phyloP scores from a whole-genome alignment of 2,113 vertebrate genomes.

The Camelus bactrianus region DNA sequence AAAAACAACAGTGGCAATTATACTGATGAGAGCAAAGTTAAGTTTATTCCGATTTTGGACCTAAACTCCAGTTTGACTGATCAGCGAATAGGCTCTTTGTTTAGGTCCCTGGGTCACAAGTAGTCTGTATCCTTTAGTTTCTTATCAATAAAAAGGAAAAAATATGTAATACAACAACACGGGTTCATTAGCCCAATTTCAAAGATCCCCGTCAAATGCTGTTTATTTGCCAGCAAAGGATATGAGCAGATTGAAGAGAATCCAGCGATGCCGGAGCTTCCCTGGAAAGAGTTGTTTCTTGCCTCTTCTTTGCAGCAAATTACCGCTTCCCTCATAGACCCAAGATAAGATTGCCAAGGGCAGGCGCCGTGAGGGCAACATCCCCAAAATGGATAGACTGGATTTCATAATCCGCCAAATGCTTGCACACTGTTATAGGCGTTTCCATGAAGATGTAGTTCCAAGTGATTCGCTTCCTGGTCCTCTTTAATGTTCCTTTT shows the following conservation, averaged over 20 bases:
- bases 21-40: neutral
- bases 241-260: neutral
- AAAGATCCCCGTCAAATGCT: neutral
- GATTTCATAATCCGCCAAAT: slow-evolving; percentile 1
- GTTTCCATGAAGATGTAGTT: neutral
- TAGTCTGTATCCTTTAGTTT: neutral
- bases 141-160: neutral
- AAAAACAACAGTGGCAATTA: neutral
- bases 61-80: neutral
- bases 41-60: neutral
- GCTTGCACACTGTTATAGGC: neutral
- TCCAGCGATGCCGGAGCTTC: neutral
- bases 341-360: too few species aligned
- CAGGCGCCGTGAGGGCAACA: neutral
- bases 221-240: neutral
- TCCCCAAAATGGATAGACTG: neutral
- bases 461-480: neutral
- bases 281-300: neutral
- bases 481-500: neutral
- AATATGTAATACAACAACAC: neutral
- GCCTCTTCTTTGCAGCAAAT: neutral
- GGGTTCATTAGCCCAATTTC: neutral
- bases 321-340: neutral
- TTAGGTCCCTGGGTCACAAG: neutral
- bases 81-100: neutral